These are phyloP conservation scores for Stichopus horrens DNA, from an alignment of 53 echinoderm and acorn worm species.

Conservation along the genomic window DNA sequence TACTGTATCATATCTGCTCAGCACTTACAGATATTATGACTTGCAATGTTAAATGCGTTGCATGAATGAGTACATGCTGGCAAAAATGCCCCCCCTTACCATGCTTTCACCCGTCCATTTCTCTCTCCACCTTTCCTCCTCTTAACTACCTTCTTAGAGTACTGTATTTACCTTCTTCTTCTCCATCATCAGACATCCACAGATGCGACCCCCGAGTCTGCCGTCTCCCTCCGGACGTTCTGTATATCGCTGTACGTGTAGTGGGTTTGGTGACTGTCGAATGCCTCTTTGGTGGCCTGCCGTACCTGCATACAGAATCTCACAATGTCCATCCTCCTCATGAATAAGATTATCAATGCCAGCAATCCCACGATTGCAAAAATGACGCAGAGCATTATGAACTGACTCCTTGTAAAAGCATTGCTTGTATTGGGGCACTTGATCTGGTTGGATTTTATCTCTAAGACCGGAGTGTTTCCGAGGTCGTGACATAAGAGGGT, in stretches of 20 bases:
- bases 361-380: conserved; percentile 74
- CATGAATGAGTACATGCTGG: too few relatives aligned
- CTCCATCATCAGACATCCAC: conserved; percentile 42
- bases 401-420: conserved; percentile 43
- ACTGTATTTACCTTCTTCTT: not conserved
- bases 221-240: conserved; percentile 72
- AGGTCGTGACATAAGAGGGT: conserved; percentile 45
- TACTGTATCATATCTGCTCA: too few relatives aligned
- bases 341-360: conserved; percentile 72
- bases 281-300: conserved; percentile 78
- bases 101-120: too few relatives aligned
- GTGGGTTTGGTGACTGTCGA: conserved; percentile 67
- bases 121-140: not conserved
- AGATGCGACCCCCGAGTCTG: conserved; percentile 74
- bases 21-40: too few relatives aligned
- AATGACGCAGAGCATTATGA: conserved; percentile 72
- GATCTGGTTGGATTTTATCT: conserved; percentile 14
- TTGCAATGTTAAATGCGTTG: too few relatives aligned
- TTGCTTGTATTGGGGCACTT: conserved; percentile 11
- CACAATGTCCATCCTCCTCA: conserved; percentile 77
- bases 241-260: conserved; percentile 78
- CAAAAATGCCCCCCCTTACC: too few relatives aligned
- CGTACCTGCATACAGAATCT: conserved; percentile 63
- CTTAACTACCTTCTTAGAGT: not conserved
- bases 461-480: conserved; percentile 34